Conservation (phyloP, 2,113 vertebrate species). For the Petrocephalus zakoni region DNA sequence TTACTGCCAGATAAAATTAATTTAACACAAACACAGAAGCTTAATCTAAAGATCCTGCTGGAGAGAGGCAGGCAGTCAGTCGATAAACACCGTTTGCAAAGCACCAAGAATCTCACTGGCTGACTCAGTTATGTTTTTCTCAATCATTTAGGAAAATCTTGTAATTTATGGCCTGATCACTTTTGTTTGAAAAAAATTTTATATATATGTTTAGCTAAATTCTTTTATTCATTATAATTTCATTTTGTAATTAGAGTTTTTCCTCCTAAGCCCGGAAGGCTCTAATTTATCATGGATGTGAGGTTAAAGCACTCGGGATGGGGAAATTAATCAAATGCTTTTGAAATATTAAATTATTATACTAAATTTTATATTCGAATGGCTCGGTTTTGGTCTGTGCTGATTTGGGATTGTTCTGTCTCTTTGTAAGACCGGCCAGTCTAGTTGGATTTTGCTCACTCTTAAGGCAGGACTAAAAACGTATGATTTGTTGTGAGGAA, state of each 20-base stretch:
- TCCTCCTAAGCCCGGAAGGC: background rate
- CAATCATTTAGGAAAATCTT: background rate
- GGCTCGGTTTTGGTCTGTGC: background rate
- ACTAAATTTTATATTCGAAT: background rate
- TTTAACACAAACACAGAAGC: slow-evolving; percentile 13
- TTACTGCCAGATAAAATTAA: slow-evolving; percentile 20
- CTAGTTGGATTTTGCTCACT: background rate
- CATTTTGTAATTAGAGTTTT: background rate
- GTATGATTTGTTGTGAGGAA: background rate
- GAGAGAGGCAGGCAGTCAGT: background rate
- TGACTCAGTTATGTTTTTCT: background rate
- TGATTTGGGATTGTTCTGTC: background rate
- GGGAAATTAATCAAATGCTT: background rate
- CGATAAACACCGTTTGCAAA: background rate
- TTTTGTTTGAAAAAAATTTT: background rate
- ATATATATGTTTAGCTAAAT: background rate
- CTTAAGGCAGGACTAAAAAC: background rate
- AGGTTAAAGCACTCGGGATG: background rate
- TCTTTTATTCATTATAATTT: slow-evolving; percentile 10
- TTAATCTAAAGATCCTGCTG: slow-evolving; percentile 10
- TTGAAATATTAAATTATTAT: background rate
- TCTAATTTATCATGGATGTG: background rate
- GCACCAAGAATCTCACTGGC: background rate
- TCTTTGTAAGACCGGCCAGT: too few relatives aligned
- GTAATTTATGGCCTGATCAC: background rate